Conservation (phyloP, 2,113 vertebrate species). For the Mesoclemmys tuberculata region DNA sequence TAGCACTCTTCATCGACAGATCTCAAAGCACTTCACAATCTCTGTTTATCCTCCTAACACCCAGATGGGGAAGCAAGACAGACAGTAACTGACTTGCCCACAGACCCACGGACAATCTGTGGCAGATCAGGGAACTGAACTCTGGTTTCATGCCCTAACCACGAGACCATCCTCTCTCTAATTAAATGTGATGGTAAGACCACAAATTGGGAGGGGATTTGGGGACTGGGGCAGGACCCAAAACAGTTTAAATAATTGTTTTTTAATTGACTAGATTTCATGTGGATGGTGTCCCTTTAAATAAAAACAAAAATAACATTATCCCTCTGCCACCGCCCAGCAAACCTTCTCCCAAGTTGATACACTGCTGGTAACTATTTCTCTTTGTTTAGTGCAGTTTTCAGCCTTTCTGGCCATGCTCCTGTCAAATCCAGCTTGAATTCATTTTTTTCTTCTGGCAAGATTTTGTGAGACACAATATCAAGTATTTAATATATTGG, state of each 20-base stretch:
- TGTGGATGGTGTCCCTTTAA: not conserved
- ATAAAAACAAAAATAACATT: no score
- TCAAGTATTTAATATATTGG: not conserved
- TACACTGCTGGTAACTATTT: not conserved
- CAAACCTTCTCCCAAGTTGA: no score
- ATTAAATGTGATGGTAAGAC: not conserved
- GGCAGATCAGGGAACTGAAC: no score
- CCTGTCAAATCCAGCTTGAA: not conserved
- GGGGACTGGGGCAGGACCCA: not conserved
- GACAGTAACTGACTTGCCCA: no score
- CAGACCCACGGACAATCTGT: no score
- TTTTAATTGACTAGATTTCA: not conserved
- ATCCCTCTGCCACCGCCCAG: no score
- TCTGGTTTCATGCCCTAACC: no score
- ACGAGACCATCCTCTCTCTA: no score
- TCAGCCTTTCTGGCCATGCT: not conserved
- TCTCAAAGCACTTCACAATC: no score
- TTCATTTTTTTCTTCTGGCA: accelerated
- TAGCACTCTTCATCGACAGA: no score
- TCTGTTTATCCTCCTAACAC: no score
- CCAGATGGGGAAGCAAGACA: no score
- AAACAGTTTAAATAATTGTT: not conserved
- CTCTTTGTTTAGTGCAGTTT: accelerated
- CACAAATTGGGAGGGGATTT: not conserved
- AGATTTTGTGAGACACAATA: not conserved